Base-by-base conservation (phyloP, 2,797 vertebrate genomes). In the Delichon dasypus region DNA sequence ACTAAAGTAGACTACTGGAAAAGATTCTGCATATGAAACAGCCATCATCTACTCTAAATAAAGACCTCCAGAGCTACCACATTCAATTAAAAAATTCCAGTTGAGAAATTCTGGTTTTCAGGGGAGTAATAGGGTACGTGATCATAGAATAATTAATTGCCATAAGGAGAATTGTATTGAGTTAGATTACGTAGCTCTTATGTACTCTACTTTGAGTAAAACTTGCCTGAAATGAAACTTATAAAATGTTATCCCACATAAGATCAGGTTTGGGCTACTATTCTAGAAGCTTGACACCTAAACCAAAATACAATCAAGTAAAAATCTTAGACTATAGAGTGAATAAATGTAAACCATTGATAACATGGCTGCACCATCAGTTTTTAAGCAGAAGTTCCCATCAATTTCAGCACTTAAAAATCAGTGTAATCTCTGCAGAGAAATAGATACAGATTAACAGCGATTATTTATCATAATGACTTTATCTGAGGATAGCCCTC, bases 331-430 rank as follows among this genome's bases (percentile, higher is more conserved):
- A 68, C 29, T 78, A 54, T 10, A 67, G 50, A 68, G 22, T 65
- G 27, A 93, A 93, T 85, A 91, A 92, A 84, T 60, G 7, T 53
- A 91, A 92, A 85, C 61, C 10, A 76, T 66, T 81, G 68, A 83
- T 71, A 89, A 70, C n/a, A 53, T 14, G 15, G 18, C 42, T 61
- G 54, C 15, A 75, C 27, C 4, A 36, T 85, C 68, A 89, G 12
- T 85, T 92, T 65, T 95, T 80, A 92, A 85, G 36, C 18, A 78
- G 55, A 71, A 87, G 48, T 88, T 83, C 23, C 53, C 45, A 90
- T 67, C 89, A 80, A 95, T 93, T 92, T 85, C 44, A n/a, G 40
- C 53, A 19, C n/a, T 94, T 73, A 85, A 92, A 95, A 95, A 91
- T 89, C 90, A 92, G 83, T 93, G 25, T 27, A 47, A 89, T 90